phyloP scores from a whole-genome alignment of 2,113 vertebrate genomes.

The Ptychochromis oligacanthus region DNA sequence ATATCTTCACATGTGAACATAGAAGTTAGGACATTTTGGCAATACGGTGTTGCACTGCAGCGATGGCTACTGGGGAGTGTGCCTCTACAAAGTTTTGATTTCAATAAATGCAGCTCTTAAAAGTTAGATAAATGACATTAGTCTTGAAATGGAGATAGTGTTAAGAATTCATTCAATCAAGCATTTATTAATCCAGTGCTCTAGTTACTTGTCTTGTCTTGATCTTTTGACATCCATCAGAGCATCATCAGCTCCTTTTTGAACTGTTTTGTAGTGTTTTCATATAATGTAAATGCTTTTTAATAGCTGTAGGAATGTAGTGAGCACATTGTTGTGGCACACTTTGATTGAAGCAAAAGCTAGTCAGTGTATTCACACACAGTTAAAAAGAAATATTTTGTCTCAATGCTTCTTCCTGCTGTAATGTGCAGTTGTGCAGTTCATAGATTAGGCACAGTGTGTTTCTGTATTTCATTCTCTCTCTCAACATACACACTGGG shows the following conservation, averaged over 20 bases:
- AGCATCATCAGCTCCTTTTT: background rate
- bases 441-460: too few relatives aligned
- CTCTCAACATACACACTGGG: too few relatives aligned
- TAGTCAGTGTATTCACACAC: too few relatives aligned
- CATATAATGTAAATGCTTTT: background rate
- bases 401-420: too few relatives aligned
- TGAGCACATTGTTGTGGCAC: background rate
- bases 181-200: background rate
- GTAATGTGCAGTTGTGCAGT: too few relatives aligned
- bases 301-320: background rate
- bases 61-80: background rate
- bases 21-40: background rate
- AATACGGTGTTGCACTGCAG: slow-evolving; percentile 4
- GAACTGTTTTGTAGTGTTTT: background rate
- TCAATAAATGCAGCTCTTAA: background rate
- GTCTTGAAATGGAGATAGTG: background rate
- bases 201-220: background rate
- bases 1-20: background rate
- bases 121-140: background rate
- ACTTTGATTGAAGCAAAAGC: slow-evolving; percentile 3
- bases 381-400: too few relatives aligned
- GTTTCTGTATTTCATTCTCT: too few relatives aligned
- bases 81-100: background rate
- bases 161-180: background rate
- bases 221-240: background rate